These are phyloP conservation scores for Allolobophora icterica DNA, from an alignment of 2,888 invertebrate genomes.

Conservation along the genomic window DNA sequence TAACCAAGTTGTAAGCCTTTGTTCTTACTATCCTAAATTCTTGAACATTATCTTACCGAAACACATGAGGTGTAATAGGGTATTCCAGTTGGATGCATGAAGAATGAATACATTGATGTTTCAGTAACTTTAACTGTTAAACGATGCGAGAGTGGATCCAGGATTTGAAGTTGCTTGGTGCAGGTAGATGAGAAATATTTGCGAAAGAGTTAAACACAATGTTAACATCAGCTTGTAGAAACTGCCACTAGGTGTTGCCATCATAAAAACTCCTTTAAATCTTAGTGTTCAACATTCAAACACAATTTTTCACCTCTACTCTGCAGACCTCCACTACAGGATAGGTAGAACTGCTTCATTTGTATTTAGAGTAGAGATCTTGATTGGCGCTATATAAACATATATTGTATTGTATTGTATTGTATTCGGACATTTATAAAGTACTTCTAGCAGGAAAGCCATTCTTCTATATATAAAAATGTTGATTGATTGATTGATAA, in stretches of 20 bases:
- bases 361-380: no score
- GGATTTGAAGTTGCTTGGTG: background rate
- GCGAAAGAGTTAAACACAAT: background rate
- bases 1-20: background rate
- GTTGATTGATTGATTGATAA: no score
- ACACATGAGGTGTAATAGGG: background rate
- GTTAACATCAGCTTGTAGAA: background rate
- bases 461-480: no score
- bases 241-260: background rate
- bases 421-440: no score
- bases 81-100: background rate
- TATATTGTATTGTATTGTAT: no score
- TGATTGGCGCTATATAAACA: no score
- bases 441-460: no score
- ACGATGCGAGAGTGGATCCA: background rate
- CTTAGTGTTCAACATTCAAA: no score
- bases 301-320: background rate
- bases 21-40: background rate
- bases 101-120: background rate
- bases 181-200: background rate
- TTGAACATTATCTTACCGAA: background rate
- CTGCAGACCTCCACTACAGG: background rate
- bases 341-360: background rate
- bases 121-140: background rate
- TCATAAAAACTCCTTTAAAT: background rate